A percentile compares a stretch with the other conserved stretches of the same genome.
phyloP scores from a whole-genome alignment of 2,113 vertebrate species.

The Melanotaenia duboulayi region DNA sequence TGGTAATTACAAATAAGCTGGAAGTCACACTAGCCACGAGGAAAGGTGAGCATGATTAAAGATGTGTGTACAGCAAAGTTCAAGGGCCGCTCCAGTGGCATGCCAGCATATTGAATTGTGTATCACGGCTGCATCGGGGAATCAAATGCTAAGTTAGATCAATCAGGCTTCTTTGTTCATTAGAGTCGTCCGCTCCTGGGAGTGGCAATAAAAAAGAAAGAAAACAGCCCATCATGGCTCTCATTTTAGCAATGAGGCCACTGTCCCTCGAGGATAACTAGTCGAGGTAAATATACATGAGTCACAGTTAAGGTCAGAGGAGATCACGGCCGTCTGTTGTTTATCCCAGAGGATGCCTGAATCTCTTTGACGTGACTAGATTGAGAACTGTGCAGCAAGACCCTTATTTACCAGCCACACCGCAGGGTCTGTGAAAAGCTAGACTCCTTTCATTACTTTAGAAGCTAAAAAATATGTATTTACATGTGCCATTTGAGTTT shows the following conservation, averaged over 20 bases:
- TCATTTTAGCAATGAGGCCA: constrained; percentile 58
- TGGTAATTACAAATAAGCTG: constrained; percentile 71
- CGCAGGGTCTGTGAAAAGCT: background rate
- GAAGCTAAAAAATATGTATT: constrained; percentile 41
- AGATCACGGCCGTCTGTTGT: constrained; percentile 44
- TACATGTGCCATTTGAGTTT: constrained; percentile 21
- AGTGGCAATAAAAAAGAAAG: constrained; percentile 47
- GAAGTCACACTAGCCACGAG: constrained; percentile 59
- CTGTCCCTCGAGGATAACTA: constrained; percentile 40
- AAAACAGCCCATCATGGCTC: constrained; percentile 30
- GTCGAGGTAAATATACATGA: constrained; percentile 69
- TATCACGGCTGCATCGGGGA: constrained; percentile 19
- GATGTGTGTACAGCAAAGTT: constrained; percentile 58
- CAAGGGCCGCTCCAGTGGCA: constrained; percentile 50
- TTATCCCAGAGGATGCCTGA: constrained; percentile 37
- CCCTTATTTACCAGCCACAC: constrained; percentile 11
- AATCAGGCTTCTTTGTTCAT: constrained; percentile 68
- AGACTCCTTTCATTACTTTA: constrained; percentile 22
- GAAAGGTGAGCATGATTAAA: constrained; percentile 68
- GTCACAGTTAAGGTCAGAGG: constrained; percentile 63
- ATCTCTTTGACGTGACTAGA: constrained; percentile 38
- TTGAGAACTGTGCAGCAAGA: constrained; percentile 27
- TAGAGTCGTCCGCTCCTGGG: constrained; percentile 45
- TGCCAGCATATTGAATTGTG: constrained; percentile 25
- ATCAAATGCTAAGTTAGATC: constrained; percentile 60